Evolutionary conservation across 2,797 vertebrate species (phyloP).

Genomic region (Hemibagrus guttatus): DNA sequence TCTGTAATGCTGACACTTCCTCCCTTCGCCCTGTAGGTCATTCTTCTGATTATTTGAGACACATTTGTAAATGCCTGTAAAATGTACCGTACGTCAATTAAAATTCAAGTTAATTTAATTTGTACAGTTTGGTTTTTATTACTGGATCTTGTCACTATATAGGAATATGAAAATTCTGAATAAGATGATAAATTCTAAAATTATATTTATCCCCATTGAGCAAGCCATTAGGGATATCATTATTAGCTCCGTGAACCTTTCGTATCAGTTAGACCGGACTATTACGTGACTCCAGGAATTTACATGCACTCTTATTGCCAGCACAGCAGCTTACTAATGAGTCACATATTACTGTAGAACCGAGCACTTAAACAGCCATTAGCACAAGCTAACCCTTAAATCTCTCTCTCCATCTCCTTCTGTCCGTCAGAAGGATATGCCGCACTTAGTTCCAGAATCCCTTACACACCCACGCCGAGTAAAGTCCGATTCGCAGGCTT

Average conservation of each 20-base stretch:
- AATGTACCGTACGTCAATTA: too few relatives aligned
- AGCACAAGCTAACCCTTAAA: background rate
- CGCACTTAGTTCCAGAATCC: too few relatives aligned
- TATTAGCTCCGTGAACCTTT: background rate
- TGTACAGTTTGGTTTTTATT: too few relatives aligned
- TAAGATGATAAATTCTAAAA: too few relatives aligned
- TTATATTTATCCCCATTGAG: too few relatives aligned
- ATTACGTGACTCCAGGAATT: background rate
- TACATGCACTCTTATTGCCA: background rate
- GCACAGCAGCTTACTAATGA: background rate
- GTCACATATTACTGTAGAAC: background rate
- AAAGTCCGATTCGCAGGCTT: background rate
- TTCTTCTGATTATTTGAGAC: background rate
- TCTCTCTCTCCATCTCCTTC: background rate
- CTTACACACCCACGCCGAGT: background rate
- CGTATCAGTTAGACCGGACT: background rate
- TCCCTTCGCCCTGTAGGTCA: background rate
- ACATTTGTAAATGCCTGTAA: too few relatives aligned
- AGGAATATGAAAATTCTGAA: too few relatives aligned
- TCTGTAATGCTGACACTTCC: too few relatives aligned
- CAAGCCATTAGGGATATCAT: background rate
- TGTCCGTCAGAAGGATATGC: background rate
- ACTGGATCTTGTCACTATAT: too few relatives aligned
- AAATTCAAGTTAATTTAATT: too few relatives aligned
- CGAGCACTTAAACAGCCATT: conserved; percentile 21